phyloP scores from a whole-genome alignment of 2,797 vertebrate species.

The Myiotriccus ornatus region DNA sequence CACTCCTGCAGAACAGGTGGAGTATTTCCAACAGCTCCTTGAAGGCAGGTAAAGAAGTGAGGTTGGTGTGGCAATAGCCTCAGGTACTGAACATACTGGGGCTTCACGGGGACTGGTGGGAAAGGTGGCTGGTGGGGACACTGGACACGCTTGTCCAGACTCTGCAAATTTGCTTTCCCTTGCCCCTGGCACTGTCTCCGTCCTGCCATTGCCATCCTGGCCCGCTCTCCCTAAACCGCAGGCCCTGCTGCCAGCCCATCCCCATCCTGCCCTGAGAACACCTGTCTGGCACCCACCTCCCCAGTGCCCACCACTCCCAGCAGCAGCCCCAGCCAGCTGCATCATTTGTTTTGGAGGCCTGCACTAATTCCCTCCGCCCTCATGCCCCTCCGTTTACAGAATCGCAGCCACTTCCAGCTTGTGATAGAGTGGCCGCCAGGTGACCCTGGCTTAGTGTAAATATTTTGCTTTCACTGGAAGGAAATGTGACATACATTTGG shows the following conservation, averaged over 20 bases:
- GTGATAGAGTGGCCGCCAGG: constrained; percentile 27
- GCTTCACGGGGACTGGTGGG: fast-evolving
- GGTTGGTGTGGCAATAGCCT: not conserved
- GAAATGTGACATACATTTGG: constrained; percentile 63
- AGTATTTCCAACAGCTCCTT: not conserved
- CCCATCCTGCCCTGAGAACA: fast-evolving
- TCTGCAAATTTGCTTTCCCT: not conserved
- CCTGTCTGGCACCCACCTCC: fast-evolving
- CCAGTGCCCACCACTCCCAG: not conserved
- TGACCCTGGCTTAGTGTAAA: constrained; percentile 68
- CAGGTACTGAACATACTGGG: not conserved
- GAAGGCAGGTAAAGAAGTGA: not conserved
- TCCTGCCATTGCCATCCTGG: not conserved
- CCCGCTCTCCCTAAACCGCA: fast-evolving
- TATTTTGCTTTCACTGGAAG: constrained; percentile 67
- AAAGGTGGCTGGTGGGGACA: not conserved
- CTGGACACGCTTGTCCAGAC: fast-evolving
- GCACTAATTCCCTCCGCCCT: not conserved
- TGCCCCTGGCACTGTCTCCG: fast-evolving
- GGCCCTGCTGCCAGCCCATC: not conserved
- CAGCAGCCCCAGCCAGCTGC: not conserved
- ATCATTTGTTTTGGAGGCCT: not conserved
- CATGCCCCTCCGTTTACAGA: not conserved
- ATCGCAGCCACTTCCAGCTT: constrained; percentile 10
- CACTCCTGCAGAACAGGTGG: not conserved